phyloP scores from a whole-genome alignment of 2,113 vertebrate genomes.

The Nyctereutes procyonoides region DNA sequence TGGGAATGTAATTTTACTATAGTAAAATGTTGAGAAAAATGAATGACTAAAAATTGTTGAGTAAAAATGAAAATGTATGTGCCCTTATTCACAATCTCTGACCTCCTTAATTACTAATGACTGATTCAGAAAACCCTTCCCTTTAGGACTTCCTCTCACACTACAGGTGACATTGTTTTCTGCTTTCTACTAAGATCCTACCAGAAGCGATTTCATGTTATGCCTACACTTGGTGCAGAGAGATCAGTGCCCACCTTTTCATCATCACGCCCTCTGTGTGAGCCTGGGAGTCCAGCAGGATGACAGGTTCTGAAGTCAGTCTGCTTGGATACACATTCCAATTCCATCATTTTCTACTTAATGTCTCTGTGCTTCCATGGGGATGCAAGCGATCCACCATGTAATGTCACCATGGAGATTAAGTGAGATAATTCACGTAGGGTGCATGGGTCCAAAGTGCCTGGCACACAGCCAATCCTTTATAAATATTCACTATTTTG shows the following conservation, averaged over 20 bases:
- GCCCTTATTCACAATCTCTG: not conserved
- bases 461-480: not conserved
- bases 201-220: not conserved
- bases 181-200: not conserved
- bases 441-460: not conserved
- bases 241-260: not conserved
- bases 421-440: not conserved
- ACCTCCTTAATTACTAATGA: not conserved
- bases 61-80: slow-evolving; percentile 21
- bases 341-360: not conserved
- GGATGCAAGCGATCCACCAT: not conserved
- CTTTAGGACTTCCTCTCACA: not conserved
- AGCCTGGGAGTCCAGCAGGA: not conserved
- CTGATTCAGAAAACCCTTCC: not conserved
- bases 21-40: not conserved
- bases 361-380: not conserved
- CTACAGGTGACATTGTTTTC: not conserved
- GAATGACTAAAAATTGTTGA: not conserved
- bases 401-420: not conserved
- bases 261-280: not conserved
- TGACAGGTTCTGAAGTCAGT: not conserved
- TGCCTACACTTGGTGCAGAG: not conserved
- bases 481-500: not conserved
- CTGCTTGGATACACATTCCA: not conserved
- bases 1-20: not conserved